Evolutionary conservation across 2,113 vertebrate genomes (phyloP), one percentile per base, ranked within the genome.

Genomic region (Centrocercus urophasianus): DNA sequence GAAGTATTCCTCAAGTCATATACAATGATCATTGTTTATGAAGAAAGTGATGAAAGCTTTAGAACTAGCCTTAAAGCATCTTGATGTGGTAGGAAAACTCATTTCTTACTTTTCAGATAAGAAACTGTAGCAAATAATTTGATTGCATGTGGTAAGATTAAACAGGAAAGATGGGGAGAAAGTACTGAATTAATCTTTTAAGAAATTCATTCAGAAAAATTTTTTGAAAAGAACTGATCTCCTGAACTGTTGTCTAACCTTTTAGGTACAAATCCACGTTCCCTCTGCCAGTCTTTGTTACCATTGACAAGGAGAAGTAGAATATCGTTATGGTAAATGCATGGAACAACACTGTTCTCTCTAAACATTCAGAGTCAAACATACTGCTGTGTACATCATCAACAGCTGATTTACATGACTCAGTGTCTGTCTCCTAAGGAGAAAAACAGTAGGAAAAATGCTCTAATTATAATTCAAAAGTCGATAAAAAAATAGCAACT

Each of bases 401-500:
- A 96, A 92, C 92, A 69, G 59, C 81, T 93, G 91, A 93, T 96
- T 90, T 95, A 94, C 81, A 88, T 50, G 73, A 84, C 75, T 89
- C 89, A 95, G 38, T 89, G 91, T 89, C 84, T 83, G 65, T 8
- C 75, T 94, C 79, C 72, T 93, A 60, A 95, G 89, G 85, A 95
- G 78, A 93, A 91, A 85, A 94, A 12, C 86, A 81, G 88, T 76
- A 79, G 89, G 83, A 86, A 85, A 38, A 66, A 76, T 82, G 61
- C 76, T 89, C 69, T 90, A 88, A 93, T 89, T 94, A 86, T 76
- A 77, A 95, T 92, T 88, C 71, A 90, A 86, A 91, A 82, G 76
- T 84, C 94, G 86, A 90, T 93, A 93, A 93, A 94, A 90, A 96
- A 90, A 96, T 92, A 96, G 67, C 32, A 84, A 95, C 67, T 61